A percentile compares a stretch with the other conserved stretches of the same genome.
Conservation (phyloP, 2,113 vertebrate species). For the Nothobranchius kuhntae region DNA sequence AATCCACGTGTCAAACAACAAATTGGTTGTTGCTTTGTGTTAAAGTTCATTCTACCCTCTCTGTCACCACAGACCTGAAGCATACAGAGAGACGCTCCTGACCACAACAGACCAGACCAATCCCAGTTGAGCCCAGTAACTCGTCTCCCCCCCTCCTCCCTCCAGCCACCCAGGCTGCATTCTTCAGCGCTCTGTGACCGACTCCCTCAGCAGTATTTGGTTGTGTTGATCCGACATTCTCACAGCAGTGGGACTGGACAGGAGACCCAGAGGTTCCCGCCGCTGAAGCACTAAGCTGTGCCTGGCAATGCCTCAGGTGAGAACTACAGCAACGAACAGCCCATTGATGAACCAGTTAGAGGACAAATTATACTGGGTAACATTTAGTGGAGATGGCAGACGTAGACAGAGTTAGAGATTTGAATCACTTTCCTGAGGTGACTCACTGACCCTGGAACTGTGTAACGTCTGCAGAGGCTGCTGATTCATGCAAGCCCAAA, state of each 20-base stretch:
- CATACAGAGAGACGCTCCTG: slow-evolving; percentile 41
- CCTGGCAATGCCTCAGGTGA: slow-evolving; percentile 99
- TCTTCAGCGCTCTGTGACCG: slow-evolving; percentile 9
- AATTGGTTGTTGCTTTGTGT: neutral
- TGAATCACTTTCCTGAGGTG: slow-evolving; percentile 9
- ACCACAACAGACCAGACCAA: slow-evolving; percentile 39
- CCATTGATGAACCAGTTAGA: neutral
- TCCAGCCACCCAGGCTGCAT: slow-evolving; percentile 39
- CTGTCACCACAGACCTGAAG: slow-evolving; percentile 51
- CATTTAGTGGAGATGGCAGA: neutral
- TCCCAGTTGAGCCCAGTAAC: slow-evolving; percentile 24
- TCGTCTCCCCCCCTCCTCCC: slow-evolving; percentile 9
- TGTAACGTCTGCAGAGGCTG: slow-evolving; percentile 15
- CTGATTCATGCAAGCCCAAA: slow-evolving; percentile 17
- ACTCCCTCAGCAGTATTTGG: slow-evolving; percentile 30
- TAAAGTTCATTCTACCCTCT: slow-evolving; percentile 9
- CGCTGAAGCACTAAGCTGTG: slow-evolving; percentile 85
- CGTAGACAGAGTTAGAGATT: neutral
- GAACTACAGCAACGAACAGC: slow-evolving; percentile 7
- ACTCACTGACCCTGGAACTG: slow-evolving; percentile 15
- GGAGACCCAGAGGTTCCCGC: slow-evolving; percentile 85
- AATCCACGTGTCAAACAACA: too few relatives aligned
- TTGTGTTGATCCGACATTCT: slow-evolving; percentile 60
- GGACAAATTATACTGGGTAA: neutral
- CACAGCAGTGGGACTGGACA: slow-evolving; percentile 82